phyloP scores from a whole-genome alignment of 2,113 vertebrate species.

The Corydoras sp. region DNA sequence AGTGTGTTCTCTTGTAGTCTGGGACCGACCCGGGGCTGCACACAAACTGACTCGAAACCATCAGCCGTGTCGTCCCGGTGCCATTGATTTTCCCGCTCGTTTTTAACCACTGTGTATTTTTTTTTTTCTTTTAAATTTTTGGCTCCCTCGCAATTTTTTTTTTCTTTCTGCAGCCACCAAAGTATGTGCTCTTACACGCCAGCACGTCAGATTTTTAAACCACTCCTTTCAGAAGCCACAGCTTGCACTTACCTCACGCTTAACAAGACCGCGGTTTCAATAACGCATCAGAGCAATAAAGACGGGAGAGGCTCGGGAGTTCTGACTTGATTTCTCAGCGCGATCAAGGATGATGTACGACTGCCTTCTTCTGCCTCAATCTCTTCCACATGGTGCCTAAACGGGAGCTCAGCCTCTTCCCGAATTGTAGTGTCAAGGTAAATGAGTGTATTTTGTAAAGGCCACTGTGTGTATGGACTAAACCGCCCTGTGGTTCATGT shows the following conservation, averaged over 20 bases:
- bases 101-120: slow-evolving; percentile 32
- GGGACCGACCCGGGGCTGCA: background rate
- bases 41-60: slow-evolving; percentile 18
- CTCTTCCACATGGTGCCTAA: background rate
- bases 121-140: slow-evolving; percentile 2
- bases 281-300: background rate
- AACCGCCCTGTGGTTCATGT: too few species aligned
- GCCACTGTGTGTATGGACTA: too few species aligned
- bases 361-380: background rate
- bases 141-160: slow-evolving; percentile 6
- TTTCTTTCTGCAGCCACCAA: slow-evolving; percentile 30
- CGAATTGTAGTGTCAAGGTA: background rate
- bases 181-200: slow-evolving; percentile 26
- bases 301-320: too few species aligned
- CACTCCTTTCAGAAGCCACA: slow-evolving; percentile 1
- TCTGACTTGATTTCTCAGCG: slow-evolving; percentile 1
- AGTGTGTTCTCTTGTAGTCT: slow-evolving; percentile 80
- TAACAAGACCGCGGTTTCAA: background rate
- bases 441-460: too few species aligned
- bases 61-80: slow-evolving; percentile 12
- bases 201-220: slow-evolving; percentile 22
- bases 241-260: slow-evolving; percentile 29
- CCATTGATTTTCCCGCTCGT: slow-evolving; percentile 16
- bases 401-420: background rate
- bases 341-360: background rate